phyloP scores from a whole-genome alignment of 1,140 invertebrate genomes.

The Hylaeus volcanicus region DNA sequence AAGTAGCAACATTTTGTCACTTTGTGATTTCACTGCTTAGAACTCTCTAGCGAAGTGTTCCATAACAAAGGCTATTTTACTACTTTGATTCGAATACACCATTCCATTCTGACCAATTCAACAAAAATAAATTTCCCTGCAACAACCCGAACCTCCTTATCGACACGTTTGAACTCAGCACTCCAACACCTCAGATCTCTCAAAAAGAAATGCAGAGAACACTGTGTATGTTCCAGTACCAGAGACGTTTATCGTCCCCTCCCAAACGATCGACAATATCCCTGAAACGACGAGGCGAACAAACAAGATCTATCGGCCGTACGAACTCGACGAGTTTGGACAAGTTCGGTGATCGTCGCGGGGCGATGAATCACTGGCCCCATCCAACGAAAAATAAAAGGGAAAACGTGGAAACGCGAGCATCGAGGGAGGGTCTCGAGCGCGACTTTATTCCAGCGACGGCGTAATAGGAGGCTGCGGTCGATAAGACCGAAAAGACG shows the following conservation, averaged over 20 bases:
- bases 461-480: slow-evolving; percentile 65
- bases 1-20: too few species aligned
- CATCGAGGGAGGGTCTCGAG: slow-evolving; percentile 3
- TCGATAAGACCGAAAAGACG: slow-evolving; percentile 65
- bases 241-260: neutral
- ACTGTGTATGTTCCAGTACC: too few species aligned
- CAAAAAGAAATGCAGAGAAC: too few species aligned
- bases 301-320: neutral
- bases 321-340: slow-evolving; percentile 3
- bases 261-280: neutral
- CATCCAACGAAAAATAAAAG: neutral
- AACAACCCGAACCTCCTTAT: too few species aligned
- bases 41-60: too few species aligned
- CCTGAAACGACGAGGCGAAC: neutral
- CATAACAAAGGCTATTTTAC: too few species aligned
- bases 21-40: too few species aligned
- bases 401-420: slow-evolving; percentile 4
- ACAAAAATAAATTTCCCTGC: too few species aligned
- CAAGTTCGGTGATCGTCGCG: slow-evolving; percentile 3
- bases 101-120: too few species aligned
- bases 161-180: too few species aligned
- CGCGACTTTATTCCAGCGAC: slow-evolving; percentile 57
- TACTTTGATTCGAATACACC: too few species aligned
- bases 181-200: too few species aligned
- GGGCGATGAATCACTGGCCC: neutral